Evolutionary conservation across 1,140 invertebrate species (phyloP), one percentile per base, ranked within the genome.

Genomic region (Asbolus verrucosus): DNA sequence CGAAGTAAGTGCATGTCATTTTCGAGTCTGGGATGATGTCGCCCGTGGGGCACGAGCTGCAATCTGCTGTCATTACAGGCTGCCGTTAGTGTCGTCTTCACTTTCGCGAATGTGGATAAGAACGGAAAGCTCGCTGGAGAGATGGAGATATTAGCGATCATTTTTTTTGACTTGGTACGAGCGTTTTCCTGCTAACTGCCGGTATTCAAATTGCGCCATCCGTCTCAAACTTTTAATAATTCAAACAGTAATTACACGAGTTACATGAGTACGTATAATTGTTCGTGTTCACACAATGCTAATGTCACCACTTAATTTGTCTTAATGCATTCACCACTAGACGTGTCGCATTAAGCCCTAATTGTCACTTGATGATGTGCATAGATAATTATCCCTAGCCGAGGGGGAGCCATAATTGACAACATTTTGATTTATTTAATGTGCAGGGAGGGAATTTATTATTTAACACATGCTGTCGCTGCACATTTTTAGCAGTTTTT

Each of bases 321-420:
- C 43, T 60, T 68, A 68, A 68, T 46, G 54, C 66, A 68, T 68
- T 68, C 66, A 59, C 46, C 43, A 41, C 30, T 38, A 61, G 59
- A 62, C 18, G 59, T 41, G 38, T 62, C 46, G 27, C 46, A 59
- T 59, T 27, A 62, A 38, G 43, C 19, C 19, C 50, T 69, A 69
- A 69, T 69, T 69, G 67, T 69, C 67, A 69, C 54, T 69, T 69
- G 67, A 62, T 41, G 67, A 69, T 46, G 67, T 69, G 54, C 67
- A 69, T 62, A 69, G 67, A 62, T 60, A 69, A 69, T 69, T 43
- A 69, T 54, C 15, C 27, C n/a, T n/a, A n/a, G n/a, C n/a, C n/a
- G n/a, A n/a, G n/a, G n/a, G n/a, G n/a, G n/a, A n/a, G n/a, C n/a
- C n/a, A n/a, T n/a, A n/a, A n/a, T n/a, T n/a, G n/a, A n/a, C n/a